Conservation (phyloP, 2,113 vertebrate species). For the Machaerirhynchus nigripectus region DNA sequence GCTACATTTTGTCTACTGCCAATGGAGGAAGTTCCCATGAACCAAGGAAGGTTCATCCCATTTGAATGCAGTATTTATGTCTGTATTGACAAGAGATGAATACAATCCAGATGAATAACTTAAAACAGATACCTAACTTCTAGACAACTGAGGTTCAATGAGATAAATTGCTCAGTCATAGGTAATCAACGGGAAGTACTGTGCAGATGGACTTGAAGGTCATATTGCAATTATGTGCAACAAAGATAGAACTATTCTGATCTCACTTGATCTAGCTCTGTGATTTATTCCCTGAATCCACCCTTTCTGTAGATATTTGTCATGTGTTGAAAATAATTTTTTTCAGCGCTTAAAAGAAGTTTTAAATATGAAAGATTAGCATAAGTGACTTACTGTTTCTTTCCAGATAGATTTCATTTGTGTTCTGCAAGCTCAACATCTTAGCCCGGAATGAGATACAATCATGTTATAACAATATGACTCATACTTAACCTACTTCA, state of each 20-base stretch:
- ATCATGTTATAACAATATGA: neutral
- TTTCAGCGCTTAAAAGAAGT: neutral
- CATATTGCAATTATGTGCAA: neutral
- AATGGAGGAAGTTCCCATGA: neutral
- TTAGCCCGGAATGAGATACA: neutral
- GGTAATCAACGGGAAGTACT: neutral
- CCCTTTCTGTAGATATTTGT: neutral
- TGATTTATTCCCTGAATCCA: neutral
- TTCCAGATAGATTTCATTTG: neutral
- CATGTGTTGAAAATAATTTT: neutral
- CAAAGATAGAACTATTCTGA: neutral
- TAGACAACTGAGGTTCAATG: neutral
- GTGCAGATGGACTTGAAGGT: neutral
- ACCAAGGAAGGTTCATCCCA: neutral
- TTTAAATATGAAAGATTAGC: neutral
- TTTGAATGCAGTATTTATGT: neutral
- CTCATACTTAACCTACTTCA: neutral
- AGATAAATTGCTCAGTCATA: neutral
- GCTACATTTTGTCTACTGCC: neutral
- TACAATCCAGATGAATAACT: neutral
- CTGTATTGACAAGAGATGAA: neutral
- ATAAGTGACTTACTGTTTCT: neutral
- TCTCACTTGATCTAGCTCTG: neutral
- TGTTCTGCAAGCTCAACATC: neutral
- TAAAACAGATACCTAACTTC: neutral